A percentile compares a stretch with the other conserved stretches of the same genome.
Conservation (phyloP, 2,113 vertebrate genomes). For the Muscicapa adusta region DNA sequence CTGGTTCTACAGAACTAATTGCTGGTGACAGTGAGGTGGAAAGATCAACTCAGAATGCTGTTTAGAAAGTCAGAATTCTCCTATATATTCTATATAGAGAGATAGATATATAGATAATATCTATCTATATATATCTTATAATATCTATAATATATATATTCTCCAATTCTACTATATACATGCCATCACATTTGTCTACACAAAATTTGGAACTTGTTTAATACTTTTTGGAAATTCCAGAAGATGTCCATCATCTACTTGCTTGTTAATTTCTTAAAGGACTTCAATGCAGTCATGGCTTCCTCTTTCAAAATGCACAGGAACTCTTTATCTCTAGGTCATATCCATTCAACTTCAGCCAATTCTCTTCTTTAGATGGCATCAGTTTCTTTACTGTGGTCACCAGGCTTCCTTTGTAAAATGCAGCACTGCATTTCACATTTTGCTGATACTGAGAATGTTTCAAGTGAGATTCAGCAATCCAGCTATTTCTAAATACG, state of each 20-base stretch:
- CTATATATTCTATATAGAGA: no score
- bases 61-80: neutral
- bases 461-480: neutral
- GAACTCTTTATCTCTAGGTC: neutral
- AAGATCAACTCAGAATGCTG: neutral
- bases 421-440: neutral
- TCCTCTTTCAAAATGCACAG: neutral
- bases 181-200: neutral
- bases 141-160: no score
- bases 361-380: neutral
- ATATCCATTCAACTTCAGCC: neutral
- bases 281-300: neutral
- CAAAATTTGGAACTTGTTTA: neutral
- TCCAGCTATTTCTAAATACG: neutral
- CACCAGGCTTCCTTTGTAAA: neutral
- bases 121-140: no score
- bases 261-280: neutral
- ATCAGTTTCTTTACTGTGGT: neutral
- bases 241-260: neutral
- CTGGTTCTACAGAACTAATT: neutral
- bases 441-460: neutral
- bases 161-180: neutral
- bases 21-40: neutral
- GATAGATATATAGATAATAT: no score
- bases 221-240: neutral